Evolutionary conservation across 1,140 invertebrate genomes (phyloP), one percentile per base, ranked within the genome.

Genomic region (Drosophila equinoxialis): DNA sequence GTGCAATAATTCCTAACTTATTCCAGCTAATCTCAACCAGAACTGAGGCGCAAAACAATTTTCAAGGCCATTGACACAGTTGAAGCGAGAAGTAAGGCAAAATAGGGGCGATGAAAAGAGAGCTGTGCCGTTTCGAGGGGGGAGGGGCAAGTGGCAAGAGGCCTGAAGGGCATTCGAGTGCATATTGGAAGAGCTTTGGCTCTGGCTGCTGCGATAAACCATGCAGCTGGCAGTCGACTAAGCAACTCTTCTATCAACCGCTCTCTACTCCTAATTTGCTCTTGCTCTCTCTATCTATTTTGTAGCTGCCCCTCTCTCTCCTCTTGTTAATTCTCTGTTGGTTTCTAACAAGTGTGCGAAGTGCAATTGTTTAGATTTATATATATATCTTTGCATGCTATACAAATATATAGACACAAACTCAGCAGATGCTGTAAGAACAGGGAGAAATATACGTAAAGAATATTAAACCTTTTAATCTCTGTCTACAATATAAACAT

Each of bases 31-130:
- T 86, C 82, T 71, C 82, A 73, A 77, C 74, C 72, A 65, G 64
- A 78, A 81, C 82, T 81, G 68, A 84, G 74, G 68, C 70, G 79
- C 82, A 86, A 86, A 86, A 86, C 82, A 86, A 86, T 86, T 51
- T 86, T 86, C 82, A 86, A 86, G 82, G 82, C 82, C 82, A 79
- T 81, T 86, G 82, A 78, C 82, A 86, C 75, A 86, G 74, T 86
- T 86, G 68, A 74, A 79, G 75, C 79, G 82, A 79, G 69, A 81
- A 81, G 71, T 35, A 37, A 37, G 39, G 42, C 41, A n/a, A 41
- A 23, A 30, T 33, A 17, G 11, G 58, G 45, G 41, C 7, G 35
- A 35, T 37, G 35, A 57, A 30, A 54, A 10, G 42, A 33, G 69
- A 13, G 51, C n/a, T 23, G 59, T 8, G 20, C 20, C 26, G 17